Evolutionary conservation across 2,113 vertebrate species (phyloP).

Genomic region (Perognathus longimembris): DNA sequence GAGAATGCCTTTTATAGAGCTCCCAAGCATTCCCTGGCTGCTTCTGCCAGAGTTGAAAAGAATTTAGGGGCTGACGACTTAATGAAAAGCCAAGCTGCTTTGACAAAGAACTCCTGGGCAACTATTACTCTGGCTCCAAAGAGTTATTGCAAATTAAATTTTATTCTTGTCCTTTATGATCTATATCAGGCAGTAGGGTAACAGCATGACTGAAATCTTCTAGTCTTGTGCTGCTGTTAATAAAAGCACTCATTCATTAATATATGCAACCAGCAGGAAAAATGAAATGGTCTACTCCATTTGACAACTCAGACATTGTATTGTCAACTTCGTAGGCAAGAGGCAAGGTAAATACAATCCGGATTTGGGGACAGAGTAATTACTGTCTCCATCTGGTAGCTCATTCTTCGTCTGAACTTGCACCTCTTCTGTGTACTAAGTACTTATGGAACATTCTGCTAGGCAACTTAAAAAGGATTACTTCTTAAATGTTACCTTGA

Average conservation of each 20-base stretch:
- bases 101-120: constrained; percentile 75
- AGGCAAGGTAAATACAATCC: constrained; percentile 71
- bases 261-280: constrained; percentile 73
- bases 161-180: constrained; percentile 76
- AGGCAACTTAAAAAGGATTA: constrained; percentile 79
- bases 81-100: constrained; percentile 76
- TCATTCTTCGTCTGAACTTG: constrained; percentile 76
- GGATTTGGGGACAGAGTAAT: constrained; percentile 78
- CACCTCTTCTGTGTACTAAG: constrained; percentile 75
- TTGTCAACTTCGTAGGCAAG: constrained; percentile 79
- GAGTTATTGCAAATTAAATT: constrained; percentile 80
- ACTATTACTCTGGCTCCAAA: constrained; percentile 78
- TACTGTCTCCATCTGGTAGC: constrained; percentile 79
- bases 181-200: constrained; percentile 73
- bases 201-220: constrained; percentile 75
- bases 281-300: neutral
- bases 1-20: constrained; percentile 68
- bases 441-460: constrained; percentile 73
- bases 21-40: constrained; percentile 63
- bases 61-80: constrained; percentile 74
- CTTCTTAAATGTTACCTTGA: constrained; percentile 82
- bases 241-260: constrained; percentile 77
- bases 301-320: constrained; percentile 66
- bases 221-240: constrained; percentile 65
- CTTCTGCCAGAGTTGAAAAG: constrained; percentile 60